Conservation (phyloP, 2,888 invertebrate genomes). For the Netelia virgata region DNA sequence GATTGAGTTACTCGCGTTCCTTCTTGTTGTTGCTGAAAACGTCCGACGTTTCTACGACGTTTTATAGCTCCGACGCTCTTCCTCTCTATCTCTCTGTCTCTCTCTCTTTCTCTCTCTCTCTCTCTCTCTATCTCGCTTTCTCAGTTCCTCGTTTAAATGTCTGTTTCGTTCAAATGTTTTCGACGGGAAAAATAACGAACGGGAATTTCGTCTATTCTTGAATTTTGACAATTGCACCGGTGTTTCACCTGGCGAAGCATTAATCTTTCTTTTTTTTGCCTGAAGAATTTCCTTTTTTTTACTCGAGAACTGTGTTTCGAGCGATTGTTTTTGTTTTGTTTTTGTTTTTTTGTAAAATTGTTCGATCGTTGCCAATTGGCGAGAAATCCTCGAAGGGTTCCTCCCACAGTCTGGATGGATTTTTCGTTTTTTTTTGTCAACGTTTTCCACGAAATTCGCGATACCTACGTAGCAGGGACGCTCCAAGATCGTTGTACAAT, state of each 20-base stretch:
- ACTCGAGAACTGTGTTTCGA: neutral
- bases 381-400: slow-evolving; percentile 6
- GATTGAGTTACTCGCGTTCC: slow-evolving; percentile 52
- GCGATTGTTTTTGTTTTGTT: neutral
- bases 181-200: neutral
- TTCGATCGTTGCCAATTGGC: slow-evolving; percentile 3
- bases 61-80: neutral
- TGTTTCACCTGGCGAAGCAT: neutral
- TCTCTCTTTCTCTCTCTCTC: neutral
- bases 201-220: neutral
- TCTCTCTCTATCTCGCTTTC: neutral
- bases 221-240: neutral
- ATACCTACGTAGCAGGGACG: too few species aligned
- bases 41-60: slow-evolving; percentile 4
- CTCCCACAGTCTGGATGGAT: slow-evolving; percentile 7
- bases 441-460: neutral
- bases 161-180: neutral
- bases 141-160: neutral
- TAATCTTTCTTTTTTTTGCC: neutral
- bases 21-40: slow-evolving; percentile 17
- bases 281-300: neutral
- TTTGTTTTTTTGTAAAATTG: neutral
- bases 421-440: slow-evolving; percentile 8
- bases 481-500: neutral
- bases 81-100: neutral